A percentile compares a stretch with the other conserved stretches of the same genome.
phyloP scores from a whole-genome alignment of 2,888 invertebrate species.

The Xanthostigma xanthostigma region DNA sequence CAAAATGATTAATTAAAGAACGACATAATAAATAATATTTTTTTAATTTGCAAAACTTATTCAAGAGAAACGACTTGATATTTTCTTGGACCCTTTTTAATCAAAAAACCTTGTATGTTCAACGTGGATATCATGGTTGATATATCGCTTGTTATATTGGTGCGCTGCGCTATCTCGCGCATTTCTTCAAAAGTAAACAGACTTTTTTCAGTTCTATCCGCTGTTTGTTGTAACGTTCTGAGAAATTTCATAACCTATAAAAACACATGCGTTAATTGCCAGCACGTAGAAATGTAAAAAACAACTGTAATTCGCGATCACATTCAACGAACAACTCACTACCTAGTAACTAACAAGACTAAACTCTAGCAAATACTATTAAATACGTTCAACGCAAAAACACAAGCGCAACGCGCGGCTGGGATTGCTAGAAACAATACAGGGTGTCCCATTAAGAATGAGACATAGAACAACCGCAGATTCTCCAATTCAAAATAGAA shows the following conservation, averaged over 20 bases:
- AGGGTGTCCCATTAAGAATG: too few species aligned
- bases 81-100: slow-evolving; percentile 48
- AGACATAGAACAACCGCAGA: too few species aligned
- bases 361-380: too few species aligned
- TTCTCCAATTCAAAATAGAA: too few species aligned
- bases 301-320: not conserved
- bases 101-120: slow-evolving; percentile 71
- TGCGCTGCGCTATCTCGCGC: slow-evolving; percentile 49
- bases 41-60: too few species aligned
- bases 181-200: slow-evolving; percentile 65
- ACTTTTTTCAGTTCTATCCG: slow-evolving; percentile 49
- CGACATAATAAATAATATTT: too few species aligned
- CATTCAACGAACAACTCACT: slow-evolving; percentile 1
- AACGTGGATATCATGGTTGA: slow-evolving; percentile 57
- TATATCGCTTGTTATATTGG: slow-evolving; percentile 50
- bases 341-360: too few species aligned
- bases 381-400: too few species aligned
- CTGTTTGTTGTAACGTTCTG: slow-evolving; percentile 45
- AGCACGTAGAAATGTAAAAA: not conserved
- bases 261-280: slow-evolving; percentile 8
- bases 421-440: too few species aligned
- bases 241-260: slow-evolving; percentile 58
- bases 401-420: too few species aligned
- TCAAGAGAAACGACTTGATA: too few species aligned
- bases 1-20: too few species aligned